A percentile compares a stretch with the other conserved stretches of the same genome.
Evolutionary conservation across 2,113 vertebrate species (phyloP).

Genomic region (Lonchura striata): DNA sequence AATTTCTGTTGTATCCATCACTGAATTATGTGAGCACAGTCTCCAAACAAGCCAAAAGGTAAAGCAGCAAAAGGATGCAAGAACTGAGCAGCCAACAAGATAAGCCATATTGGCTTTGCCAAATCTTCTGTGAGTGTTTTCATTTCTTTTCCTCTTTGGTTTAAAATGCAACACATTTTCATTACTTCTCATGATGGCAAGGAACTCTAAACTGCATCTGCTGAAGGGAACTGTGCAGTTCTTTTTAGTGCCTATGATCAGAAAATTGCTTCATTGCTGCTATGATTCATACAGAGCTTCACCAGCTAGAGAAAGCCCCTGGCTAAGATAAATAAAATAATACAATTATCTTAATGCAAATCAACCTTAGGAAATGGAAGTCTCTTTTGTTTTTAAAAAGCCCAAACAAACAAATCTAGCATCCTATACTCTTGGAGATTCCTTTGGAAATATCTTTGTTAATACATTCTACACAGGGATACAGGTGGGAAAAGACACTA

Average conservation of each 20-base stretch:
- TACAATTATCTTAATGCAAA: conserved; percentile 13
- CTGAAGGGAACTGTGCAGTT: conserved; percentile 15
- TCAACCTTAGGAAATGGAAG: conserved; percentile 32
- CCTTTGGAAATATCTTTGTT: background rate
- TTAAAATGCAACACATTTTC: background rate
- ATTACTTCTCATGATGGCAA: conserved; percentile 33
- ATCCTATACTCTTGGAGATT: background rate
- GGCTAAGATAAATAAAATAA: conserved; percentile 22
- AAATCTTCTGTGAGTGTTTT: background rate
- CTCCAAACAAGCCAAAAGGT: background rate
- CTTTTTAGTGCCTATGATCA: conserved; percentile 15
- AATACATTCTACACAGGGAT: background rate
- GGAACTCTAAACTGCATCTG: conserved; percentile 14
- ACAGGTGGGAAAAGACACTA: background rate
- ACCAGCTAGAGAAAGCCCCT: background rate
- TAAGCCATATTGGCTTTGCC: background rate
- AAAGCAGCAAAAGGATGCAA: background rate
- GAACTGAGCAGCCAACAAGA: background rate
- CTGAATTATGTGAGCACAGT: background rate
- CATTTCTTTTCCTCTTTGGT: conserved; percentile 41
- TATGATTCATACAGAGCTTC: conserved; percentile 14
- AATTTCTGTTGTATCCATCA: background rate
- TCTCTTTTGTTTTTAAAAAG: background rate
- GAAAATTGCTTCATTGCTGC: conserved; percentile 29
- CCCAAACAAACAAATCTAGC: background rate